Evolutionary conservation across 2,888 invertebrate species (phyloP).

Genomic region (Bembecia ichneumoniformis): DNA sequence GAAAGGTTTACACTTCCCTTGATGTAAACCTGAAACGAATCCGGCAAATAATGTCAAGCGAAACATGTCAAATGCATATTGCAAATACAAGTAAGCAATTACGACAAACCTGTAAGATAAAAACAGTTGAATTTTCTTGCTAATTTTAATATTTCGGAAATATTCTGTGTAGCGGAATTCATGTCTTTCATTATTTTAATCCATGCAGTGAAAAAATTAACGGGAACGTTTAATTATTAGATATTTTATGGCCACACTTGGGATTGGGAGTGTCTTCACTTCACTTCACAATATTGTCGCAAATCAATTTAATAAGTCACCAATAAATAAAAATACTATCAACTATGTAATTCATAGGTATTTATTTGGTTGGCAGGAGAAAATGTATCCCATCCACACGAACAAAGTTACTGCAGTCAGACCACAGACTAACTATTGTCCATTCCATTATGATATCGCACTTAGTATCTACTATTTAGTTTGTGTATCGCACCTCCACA

Average conservation of each 20-base stretch:
- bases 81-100: not conserved
- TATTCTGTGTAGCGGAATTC: slow-evolving; percentile 55
- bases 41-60: slow-evolving; percentile 12
- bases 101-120: slow-evolving; percentile 81
- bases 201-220: slow-evolving; percentile 20
- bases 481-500: too few species aligned
- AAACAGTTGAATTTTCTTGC: slow-evolving; percentile 92
- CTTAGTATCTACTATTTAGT: too few species aligned
- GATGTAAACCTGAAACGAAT: slow-evolving; percentile 76
- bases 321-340: too few species aligned
- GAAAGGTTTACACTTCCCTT: slow-evolving; percentile 87
- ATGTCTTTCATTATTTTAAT: slow-evolving; percentile 62
- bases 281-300: too few species aligned
- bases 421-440: too few species aligned
- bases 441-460: too few species aligned
- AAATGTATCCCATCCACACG: too few species aligned
- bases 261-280: too few species aligned
- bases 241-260: not conserved
- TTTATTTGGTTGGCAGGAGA: too few species aligned
- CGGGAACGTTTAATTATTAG: not conserved
- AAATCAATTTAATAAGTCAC: too few species aligned
- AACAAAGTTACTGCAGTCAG: too few species aligned
- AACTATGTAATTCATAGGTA: too few species aligned
- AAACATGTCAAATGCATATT: slow-evolving; percentile 9
- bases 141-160: slow-evolving; percentile 78